phyloP scores from a whole-genome alignment of 2,888 invertebrate species.

The Papilio demoleus region DNA sequence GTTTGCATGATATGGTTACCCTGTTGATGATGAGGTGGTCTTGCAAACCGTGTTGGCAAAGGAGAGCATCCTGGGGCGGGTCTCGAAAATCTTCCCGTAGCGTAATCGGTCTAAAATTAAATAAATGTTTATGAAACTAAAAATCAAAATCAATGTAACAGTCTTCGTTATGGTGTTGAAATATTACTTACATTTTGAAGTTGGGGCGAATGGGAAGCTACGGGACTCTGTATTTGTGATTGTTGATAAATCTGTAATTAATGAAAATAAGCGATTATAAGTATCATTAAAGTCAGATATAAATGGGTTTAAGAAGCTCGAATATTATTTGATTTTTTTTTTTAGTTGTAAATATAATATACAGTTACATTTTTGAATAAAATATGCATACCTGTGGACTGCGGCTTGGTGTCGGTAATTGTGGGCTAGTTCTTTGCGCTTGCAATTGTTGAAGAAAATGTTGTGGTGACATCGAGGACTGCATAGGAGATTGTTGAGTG shows the following conservation, averaged over 20 bases:
- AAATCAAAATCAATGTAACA: too few relatives aligned
- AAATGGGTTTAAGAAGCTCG: too few relatives aligned
- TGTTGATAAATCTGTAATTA: conserved; percentile 76
- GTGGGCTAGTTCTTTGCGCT: conserved; percentile 77
- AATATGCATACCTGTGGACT: conserved; percentile 71
- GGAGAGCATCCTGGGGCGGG: conserved; percentile 77
- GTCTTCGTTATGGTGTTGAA: too few relatives aligned
- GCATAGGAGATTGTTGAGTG: conserved; percentile 59
- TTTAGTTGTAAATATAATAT: too few relatives aligned
- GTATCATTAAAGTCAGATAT: too few relatives aligned
- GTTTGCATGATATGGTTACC: conserved; percentile 51
- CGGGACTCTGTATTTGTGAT: conserved; percentile 79
- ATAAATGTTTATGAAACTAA: conserved; percentile 7
- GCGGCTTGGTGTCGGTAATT: conserved; percentile 76
- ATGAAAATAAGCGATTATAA: conserved; percentile 6
- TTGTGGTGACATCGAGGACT: conserved; percentile 58
- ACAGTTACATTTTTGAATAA: too few relatives aligned
- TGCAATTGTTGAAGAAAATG: conserved; percentile 66
- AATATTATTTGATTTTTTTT: too few relatives aligned
- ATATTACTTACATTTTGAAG: conserved; percentile 70
- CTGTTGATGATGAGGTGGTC: conserved; percentile 78
- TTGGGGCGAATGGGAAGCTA: conserved; percentile 77
- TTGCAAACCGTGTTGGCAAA: conserved; percentile 71
- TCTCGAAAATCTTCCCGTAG: conserved; percentile 70
- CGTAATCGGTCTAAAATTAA: conserved; percentile 64